Percentiles rank a stretch among this genome's conserved stretches.
phyloP scores from a whole-genome alignment of 2,888 invertebrate genomes.

The Eudasyphora cyanicolor region DNA sequence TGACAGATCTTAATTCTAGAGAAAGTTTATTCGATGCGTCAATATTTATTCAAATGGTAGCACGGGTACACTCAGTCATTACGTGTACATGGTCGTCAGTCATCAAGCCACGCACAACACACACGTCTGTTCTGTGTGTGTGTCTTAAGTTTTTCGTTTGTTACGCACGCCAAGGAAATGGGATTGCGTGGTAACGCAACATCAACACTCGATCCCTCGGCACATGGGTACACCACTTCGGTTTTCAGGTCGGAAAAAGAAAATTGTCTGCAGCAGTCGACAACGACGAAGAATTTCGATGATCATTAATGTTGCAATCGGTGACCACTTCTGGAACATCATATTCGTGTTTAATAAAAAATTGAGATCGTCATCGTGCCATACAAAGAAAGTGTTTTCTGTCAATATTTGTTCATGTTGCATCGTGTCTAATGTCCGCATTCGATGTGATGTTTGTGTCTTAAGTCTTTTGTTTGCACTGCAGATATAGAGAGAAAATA shows the following conservation, averaged over 20 bases:
- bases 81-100: neutral
- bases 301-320: constrained; percentile 9
- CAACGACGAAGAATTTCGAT: neutral
- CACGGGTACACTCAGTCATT: constrained; percentile 3
- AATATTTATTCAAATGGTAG: constrained; percentile 52
- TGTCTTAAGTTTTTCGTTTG: constrained; percentile 16
- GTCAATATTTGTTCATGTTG: constrained; percentile 28
- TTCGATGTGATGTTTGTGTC: neutral
- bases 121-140: neutral
- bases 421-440: neutral
- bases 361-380: neutral
- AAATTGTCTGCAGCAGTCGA: neutral
- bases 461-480: neutral
- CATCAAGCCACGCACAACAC: neutral
- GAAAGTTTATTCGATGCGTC: constrained; percentile 46
- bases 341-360: neutral
- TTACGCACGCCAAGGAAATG: constrained; percentile 2
- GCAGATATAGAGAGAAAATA: neutral
- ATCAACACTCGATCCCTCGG: neutral
- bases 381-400: constrained; percentile 19
- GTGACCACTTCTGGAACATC: constrained; percentile 1
- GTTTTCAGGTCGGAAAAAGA: neutral
- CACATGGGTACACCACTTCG: neutral
- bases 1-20: constrained; percentile 32
- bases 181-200: constrained; percentile 17